Conservation (phyloP, 2,888 invertebrate species). For the Ornithoptera priamus region DNA sequence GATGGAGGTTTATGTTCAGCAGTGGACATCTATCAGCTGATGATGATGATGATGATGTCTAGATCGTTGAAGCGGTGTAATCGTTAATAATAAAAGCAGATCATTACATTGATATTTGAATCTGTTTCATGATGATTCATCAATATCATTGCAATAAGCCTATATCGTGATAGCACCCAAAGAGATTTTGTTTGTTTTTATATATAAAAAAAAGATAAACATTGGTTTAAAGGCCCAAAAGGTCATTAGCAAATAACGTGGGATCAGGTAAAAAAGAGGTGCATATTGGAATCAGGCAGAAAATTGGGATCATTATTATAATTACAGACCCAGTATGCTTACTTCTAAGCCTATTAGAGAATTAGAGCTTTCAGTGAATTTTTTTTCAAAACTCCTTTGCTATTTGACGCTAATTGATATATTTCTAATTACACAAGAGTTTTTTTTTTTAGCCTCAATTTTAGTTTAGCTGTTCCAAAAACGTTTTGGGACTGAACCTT, state of each 20-base stretch:
- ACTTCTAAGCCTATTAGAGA: conserved; percentile 48
- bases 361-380: conserved; percentile 40
- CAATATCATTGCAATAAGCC: neutral
- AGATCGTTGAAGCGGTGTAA: neutral
- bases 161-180: conserved; percentile 20
- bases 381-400: conserved; percentile 25
- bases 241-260: conserved; percentile 66
- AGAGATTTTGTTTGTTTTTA: conserved; percentile 38
- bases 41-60: too few species aligned
- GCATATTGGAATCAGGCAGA: conserved; percentile 58
- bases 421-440: conserved; percentile 11
- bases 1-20: neutral
- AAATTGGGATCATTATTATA: conserved; percentile 72
- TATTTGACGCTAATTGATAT: conserved; percentile 25
- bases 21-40: too few species aligned
- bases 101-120: neutral
- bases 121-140: conserved; percentile 6
- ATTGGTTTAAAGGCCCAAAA: conserved; percentile 33
- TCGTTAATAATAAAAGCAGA: neutral
- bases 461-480: conserved; percentile 4
- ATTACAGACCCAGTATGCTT: conserved; percentile 67
- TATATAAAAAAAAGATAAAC: conserved; percentile 36
- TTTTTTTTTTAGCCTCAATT: conserved; percentile 3
- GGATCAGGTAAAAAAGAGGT: conserved; percentile 57
- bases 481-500: conserved; percentile 6